phyloP scores from a whole-genome alignment of 2,797 vertebrate species.

The Spinus pinus region DNA sequence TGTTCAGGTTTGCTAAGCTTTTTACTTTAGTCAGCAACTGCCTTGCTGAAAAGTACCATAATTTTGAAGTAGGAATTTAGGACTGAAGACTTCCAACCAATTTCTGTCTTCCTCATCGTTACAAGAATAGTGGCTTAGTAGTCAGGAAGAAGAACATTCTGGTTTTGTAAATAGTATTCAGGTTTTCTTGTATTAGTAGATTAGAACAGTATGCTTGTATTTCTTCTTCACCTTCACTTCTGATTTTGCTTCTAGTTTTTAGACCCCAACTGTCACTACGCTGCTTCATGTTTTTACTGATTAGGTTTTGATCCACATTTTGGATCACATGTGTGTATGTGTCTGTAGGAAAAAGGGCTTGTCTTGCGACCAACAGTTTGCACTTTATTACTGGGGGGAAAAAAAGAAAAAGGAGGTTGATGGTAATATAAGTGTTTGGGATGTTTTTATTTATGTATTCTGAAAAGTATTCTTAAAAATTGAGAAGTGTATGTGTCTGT shows the following conservation, averaged over 20 bases:
- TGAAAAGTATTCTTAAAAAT: neutral
- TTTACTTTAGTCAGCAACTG: neutral
- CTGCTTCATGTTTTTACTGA: neutral
- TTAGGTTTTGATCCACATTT: neutral
- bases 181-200: neutral
- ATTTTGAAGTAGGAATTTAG: constrained; percentile 11
- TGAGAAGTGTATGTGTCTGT: neutral
- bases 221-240: neutral
- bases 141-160: neutral
- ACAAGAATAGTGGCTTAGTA: neutral
- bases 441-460: neutral
- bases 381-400: neutral
- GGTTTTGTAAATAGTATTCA: neutral
- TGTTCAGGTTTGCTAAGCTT: neutral
- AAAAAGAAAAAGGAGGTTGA: neutral
- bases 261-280: neutral
- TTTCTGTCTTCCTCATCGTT: neutral
- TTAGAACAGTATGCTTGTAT: neutral
- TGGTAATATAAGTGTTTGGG: neutral
- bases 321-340: neutral
- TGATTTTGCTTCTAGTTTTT: neutral
- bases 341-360: neutral
- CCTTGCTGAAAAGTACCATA: constrained; percentile 2
- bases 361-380: neutral
- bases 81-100: neutral